Conservation (phyloP, 2,797 vertebrate species). For the Coluber constrictor region DNA sequence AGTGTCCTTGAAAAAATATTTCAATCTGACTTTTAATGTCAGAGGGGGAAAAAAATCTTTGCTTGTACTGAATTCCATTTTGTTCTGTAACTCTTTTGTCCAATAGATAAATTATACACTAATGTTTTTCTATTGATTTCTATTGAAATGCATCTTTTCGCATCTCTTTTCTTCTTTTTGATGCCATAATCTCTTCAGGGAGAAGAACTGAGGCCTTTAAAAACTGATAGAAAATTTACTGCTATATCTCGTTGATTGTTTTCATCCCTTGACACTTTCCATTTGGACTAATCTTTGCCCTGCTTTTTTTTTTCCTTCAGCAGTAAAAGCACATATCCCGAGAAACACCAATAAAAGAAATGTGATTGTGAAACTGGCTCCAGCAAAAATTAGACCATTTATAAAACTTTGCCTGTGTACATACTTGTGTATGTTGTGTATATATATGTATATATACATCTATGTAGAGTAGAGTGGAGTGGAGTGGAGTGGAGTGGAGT, state of each 20-base stretch:
- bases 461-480: too few species aligned
- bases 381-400: background rate
- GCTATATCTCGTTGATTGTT: background rate
- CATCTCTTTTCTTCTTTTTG: background rate
- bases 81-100: background rate
- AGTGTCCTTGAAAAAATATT: background rate
- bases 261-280: background rate
- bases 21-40: background rate
- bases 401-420: background rate
- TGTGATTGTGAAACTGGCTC: background rate
- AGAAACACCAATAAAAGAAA: background rate
- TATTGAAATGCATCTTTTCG: background rate
- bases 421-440: background rate
- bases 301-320: background rate
- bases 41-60: background rate
- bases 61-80: background rate
- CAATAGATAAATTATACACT: background rate
- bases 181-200: background rate
- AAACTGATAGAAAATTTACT: background rate
- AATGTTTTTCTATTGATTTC: background rate
- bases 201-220: background rate
- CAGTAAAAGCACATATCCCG: background rate
- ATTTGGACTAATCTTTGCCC: background rate
- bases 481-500: too few species aligned
- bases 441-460: too few species aligned